Evolutionary conservation across 2,888 invertebrate species (phyloP).

Genomic region (Keiferia lycopersicella): DNA sequence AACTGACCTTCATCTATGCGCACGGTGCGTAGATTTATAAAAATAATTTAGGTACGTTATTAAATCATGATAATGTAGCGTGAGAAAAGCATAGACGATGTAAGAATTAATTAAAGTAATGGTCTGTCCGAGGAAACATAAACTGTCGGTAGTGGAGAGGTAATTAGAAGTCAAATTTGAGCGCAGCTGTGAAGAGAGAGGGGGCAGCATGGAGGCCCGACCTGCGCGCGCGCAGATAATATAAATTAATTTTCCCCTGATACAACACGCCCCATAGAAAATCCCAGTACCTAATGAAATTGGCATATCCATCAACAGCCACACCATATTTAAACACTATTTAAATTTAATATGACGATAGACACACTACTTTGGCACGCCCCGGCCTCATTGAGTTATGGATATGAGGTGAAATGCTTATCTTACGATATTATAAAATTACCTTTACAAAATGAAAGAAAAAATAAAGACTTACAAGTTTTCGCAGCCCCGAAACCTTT

Average conservation of each 20-base stretch:
- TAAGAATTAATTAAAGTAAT: conserved; percentile 76
- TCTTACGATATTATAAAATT: background rate
- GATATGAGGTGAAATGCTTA: background rate
- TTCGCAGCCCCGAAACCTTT: background rate
- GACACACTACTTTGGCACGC: background rate
- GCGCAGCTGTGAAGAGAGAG: conserved; percentile 32
- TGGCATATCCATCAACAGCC: conserved; percentile 12
- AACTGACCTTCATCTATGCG: conserved; percentile 14
- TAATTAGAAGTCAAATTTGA: conserved; percentile 73
- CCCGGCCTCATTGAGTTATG: background rate
- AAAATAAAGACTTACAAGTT: background rate
- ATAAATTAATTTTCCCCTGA: conserved; percentile 21
- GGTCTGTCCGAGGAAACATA: conserved; percentile 72
- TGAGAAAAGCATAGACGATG: conserved; percentile 68
- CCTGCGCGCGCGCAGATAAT: conserved; percentile 25
- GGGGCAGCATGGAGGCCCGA: conserved; percentile 2
- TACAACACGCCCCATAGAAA: conserved; percentile 22
- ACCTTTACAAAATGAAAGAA: background rate
- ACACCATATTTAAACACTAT: conserved; percentile 7
- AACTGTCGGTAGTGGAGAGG: conserved; percentile 64
- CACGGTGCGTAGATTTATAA: conserved; percentile 12
- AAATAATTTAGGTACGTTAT: conserved; percentile 36
- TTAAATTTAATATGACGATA: background rate
- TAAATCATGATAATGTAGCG: conserved; percentile 60
- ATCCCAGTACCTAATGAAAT: conserved; percentile 14